Base-by-base conservation (phyloP, 2,113 vertebrate genomes). In the Psittacara wagleri region DNA sequence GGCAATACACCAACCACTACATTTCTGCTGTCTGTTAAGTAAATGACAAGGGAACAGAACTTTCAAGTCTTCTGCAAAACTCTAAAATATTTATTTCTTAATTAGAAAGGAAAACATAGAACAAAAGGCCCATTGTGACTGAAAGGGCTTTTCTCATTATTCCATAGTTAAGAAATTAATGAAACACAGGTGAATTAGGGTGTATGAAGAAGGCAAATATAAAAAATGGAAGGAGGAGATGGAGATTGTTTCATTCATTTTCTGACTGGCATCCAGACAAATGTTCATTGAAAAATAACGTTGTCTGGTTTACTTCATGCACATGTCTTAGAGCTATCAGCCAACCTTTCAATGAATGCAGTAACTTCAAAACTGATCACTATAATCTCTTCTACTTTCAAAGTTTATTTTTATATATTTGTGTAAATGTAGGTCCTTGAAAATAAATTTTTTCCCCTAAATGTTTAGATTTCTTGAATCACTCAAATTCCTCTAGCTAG, bases 11-110 rank as follows among this genome's bases (percentile, higher is more conserved):
- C 48, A 80, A 86, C 29, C 41, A 81, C 9, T 51, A 66, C 19
- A 28, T 51, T 78, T 54, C n/a, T 33, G 54, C 33, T 62, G 63
- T 48, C 85, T 92, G 17, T 90, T 66, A 82, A 64, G 6, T 63
- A 66, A 80, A 52, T 55, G 37, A 74, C 59, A 88, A 52, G 18
- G 66, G 62, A 78, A 81, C 41, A 88, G 20, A 44, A 43, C 8
- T 90, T 86, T 29, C 51, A 88, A 84, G 41, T 25, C 35, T 37
- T 76, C 29, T 67, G 37, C 19, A 74, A 55, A 62, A 62, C 6
- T 44, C 22, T 88, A 67, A 92, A 59, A 77, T 67, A 79, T n/a
- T 61, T 62, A 33, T 57, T 64, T 91, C 44, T 93, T 92, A 85
- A 76, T 92, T 54, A 94, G 20, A 66, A 49, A 80, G 23, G 35